Evolutionary conservation across 2,888 invertebrate genomes (phyloP), one percentile per base, ranked within the genome.

Genomic region (Scaeva pyrastri): DNA sequence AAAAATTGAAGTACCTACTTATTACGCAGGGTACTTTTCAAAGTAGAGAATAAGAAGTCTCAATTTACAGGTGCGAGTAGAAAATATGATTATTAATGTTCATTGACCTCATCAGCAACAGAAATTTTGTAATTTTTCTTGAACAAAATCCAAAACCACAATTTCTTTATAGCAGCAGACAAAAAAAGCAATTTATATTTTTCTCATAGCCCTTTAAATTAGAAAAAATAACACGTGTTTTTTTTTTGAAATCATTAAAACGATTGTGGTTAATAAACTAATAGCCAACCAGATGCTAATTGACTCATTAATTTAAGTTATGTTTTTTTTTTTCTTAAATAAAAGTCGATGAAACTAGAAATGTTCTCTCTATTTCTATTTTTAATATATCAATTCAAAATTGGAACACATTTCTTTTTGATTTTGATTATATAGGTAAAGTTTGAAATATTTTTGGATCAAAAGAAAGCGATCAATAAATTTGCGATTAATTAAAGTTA

Each of bases 231-330:
- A 41, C 60, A 60, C 41, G 8, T 60, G 60, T 60, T 60, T 31
- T 60, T 58, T 26, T 21, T 58, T 19, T 16, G 12, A 19, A 60
- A 60, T 12, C 21, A 60, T 64, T 45, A 64, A 64, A 64, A 26
- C 64, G 45, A 43, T 64, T 64, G 64, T 26, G 64, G 64, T 45
- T 45, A 45, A 64, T 64, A 64, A 64, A 64, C 64, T 43, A 12
- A 64, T 64, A 12, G 45, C 23, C 10, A 64, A 45, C 26, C 64
- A 45, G 64, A 64, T 43, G 26, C 16, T 64, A 45, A 64, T 26
- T 45, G 45, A 45, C 26, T 19, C 43, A 64, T 64, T 64, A 45
- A n/a, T 64, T 26, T n/a, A 43, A 62, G 43, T 45, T 62, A 62
- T 41, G 10, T 36, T n/a, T 36, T 21, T 60, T 41, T 60, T 14